These are phyloP conservation scores for Leptogaster cylindrica DNA, from an alignment of 2,888 invertebrate genomes.

Conservation along the genomic window DNA sequence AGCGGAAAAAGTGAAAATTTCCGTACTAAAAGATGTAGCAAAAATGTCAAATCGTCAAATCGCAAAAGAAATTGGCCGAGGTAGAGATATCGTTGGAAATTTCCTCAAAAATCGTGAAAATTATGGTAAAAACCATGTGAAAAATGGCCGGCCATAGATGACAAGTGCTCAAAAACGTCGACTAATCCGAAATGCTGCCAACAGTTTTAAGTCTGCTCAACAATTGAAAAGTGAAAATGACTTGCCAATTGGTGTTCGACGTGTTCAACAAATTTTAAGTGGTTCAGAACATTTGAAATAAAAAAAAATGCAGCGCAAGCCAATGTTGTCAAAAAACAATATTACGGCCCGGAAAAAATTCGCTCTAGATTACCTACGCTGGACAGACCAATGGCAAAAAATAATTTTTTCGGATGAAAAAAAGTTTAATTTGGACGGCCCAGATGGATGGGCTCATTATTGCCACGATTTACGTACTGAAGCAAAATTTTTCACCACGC, in stretches of 20 bases:
- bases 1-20: background rate
- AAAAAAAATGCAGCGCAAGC: slow-evolving; percentile 2
- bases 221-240: background rate
- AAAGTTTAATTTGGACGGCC: slow-evolving; percentile 30
- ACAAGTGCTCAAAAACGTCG: background rate
- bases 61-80: background rate
- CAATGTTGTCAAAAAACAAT: slow-evolving; percentile 1
- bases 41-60: background rate
- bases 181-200: background rate
- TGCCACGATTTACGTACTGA: slow-evolving; percentile 33
- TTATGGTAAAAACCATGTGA: background rate
- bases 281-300: background rate
- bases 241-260: background rate
- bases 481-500: background rate
- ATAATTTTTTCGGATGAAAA: background rate
- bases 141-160: background rate
- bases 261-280: background rate
- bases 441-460: slow-evolving; percentile 28
- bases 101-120: background rate
- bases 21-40: background rate
- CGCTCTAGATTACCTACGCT: background rate
- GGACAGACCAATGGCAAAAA: slow-evolving; percentile 9
- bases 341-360: background rate
- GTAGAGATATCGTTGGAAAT: background rate
- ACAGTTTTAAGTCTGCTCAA: background rate